Percentiles rank a stretch among this genome's conserved stretches.
These are phyloP conservation scores for Phenganax marumi DNA, from an alignment of 92 coral and sea anemone species.

Conservation along the genomic window DNA sequence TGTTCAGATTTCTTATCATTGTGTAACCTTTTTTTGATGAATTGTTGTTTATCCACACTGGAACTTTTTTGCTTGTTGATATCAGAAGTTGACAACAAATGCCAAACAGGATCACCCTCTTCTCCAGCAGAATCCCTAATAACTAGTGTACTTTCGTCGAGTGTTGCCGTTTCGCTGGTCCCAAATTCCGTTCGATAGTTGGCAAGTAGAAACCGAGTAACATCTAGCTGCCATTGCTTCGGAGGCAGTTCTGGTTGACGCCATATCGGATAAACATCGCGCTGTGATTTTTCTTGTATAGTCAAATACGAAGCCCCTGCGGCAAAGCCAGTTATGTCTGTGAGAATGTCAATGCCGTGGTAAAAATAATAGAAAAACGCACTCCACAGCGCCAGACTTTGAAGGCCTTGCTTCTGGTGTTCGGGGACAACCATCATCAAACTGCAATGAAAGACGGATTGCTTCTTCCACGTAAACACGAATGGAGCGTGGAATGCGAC, in stretches of 20 bases:
- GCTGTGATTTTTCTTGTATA: not conserved
- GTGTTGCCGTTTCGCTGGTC: not conserved
- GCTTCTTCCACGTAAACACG: slow-evolving; percentile 5
- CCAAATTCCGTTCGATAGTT: not conserved
- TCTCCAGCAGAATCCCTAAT: not conserved
- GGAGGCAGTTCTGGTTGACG: not conserved
- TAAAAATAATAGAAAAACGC: not conserved
- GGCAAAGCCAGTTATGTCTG: not conserved
- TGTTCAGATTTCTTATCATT: not conserved
- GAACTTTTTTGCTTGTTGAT: not conserved
- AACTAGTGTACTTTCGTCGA: not conserved
- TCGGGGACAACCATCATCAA: slow-evolving; percentile 16
- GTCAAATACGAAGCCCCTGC: not conserved
- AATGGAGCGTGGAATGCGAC: slow-evolving; percentile 15
- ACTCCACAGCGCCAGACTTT: not conserved
- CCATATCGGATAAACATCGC: slow-evolving; percentile 13
- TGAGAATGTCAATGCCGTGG: not conserved
- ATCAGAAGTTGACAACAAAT: not conserved
- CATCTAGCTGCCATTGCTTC: slow-evolving; percentile 11
- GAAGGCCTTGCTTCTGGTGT: slow-evolving; percentile 4
- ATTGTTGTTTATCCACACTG: not conserved
- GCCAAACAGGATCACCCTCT: not conserved
- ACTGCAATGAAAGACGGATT: not conserved
- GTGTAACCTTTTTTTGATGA: slow-evolving; percentile 1
- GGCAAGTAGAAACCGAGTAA: not conserved